Conservation (phyloP, 2,888 invertebrate genomes). For the Nemotelus nigrinus region DNA sequence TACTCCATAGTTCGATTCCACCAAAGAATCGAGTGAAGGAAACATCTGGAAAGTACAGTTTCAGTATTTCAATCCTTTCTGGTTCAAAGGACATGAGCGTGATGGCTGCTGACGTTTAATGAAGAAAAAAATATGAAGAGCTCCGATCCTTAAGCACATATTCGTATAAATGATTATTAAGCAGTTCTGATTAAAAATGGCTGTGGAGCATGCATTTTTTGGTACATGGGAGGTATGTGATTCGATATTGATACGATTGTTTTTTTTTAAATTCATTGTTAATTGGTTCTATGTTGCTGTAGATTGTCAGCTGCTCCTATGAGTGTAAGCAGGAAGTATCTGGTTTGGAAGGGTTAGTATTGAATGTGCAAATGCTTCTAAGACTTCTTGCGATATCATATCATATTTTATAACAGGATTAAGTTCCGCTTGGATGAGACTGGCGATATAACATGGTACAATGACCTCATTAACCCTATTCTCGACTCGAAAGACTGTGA, state of each 20-base stretch:
- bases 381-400: not conserved
- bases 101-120: constrained; percentile 33
- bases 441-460: constrained; percentile 73
- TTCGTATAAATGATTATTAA: not conserved
- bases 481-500: constrained; percentile 60
- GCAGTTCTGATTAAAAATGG: constrained; percentile 51
- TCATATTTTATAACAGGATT: constrained; percentile 55
- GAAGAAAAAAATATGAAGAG: not conserved
- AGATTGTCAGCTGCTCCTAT: constrained; percentile 61
- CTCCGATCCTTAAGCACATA: not conserved
- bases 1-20: not conserved
- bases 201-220: constrained; percentile 65
- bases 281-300: not conserved
- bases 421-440: constrained; percentile 68
- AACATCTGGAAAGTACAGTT: constrained; percentile 11
- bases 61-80: not conserved
- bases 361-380: not conserved
- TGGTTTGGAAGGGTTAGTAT: constrained; percentile 60
- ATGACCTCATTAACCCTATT: constrained; percentile 66
- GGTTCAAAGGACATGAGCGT: constrained; percentile 11
- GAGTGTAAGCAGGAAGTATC: constrained; percentile 60
- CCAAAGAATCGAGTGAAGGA: not conserved
- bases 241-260: too few species aligned
- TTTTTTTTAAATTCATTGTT: not conserved
- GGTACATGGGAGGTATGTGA: constrained; percentile 69